phyloP scores from a whole-genome alignment of 37 sponge, comb jelly and placozoan species.

The Lycopodina hypogea region DNA sequence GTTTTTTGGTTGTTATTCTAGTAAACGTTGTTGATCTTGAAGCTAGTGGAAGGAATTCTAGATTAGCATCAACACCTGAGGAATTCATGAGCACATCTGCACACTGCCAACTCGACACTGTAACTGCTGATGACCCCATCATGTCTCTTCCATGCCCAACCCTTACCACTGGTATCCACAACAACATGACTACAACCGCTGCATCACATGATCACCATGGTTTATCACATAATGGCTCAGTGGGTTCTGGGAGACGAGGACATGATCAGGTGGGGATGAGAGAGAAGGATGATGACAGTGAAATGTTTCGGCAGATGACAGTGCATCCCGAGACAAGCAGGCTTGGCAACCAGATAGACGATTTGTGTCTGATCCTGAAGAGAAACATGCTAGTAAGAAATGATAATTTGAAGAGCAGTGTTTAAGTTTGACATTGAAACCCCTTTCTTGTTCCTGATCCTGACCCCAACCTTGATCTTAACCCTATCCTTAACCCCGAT shows the following conservation, averaged over 20 bases:
- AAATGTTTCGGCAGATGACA: not conserved
- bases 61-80: too few relatives aligned
- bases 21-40: too few relatives aligned
- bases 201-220: not conserved
- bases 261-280: not conserved
- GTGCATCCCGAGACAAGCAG: constrained; percentile 66
- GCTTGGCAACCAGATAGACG: constrained; percentile 76
- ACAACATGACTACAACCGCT: not conserved
- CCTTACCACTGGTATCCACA: not conserved
- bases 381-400: constrained; percentile 82
- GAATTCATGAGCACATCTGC: too few relatives aligned
- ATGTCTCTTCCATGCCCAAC: not conserved
- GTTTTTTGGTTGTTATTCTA: too few relatives aligned
- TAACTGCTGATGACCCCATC: too few relatives aligned
- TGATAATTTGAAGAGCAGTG: not conserved
- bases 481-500: too few relatives aligned
- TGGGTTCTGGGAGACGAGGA: not conserved
- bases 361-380: constrained; percentile 81
- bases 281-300: not conserved
- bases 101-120: too few relatives aligned
- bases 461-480: too few relatives aligned
- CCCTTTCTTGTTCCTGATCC: too few relatives aligned
- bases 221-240: not conserved
- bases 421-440: too few relatives aligned
- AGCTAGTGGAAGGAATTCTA: too few relatives aligned